phyloP scores from a whole-genome alignment of 2,888 invertebrate genomes.

The Maniola hyperantus region DNA sequence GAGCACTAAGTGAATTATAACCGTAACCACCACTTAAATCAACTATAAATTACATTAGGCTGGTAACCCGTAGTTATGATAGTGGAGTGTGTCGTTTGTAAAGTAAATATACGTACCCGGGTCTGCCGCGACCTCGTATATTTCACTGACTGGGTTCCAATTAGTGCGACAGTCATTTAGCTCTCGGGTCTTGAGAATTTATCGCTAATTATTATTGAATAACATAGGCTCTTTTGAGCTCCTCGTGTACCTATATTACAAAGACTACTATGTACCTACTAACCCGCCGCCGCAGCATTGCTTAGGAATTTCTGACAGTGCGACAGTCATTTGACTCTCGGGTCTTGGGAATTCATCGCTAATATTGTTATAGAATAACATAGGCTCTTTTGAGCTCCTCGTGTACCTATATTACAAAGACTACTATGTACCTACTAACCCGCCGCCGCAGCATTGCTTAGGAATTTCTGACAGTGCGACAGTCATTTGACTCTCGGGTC shows the following conservation, averaged over 20 bases:
- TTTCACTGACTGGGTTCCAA: slow-evolving; percentile 34
- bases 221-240: slow-evolving; percentile 13
- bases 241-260: background rate
- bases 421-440: background rate
- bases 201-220: slow-evolving; percentile 35
- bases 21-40: slow-evolving; percentile 9
- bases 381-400: slow-evolving; percentile 2
- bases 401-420: background rate
- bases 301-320: too few relatives aligned
- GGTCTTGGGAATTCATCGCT: background rate
- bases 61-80: slow-evolving; percentile 21
- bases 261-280: background rate
- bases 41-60: slow-evolving; percentile 22
- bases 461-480: too few relatives aligned
- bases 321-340: too few relatives aligned
- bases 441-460: too few relatives aligned
- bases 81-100: slow-evolving; percentile 16
- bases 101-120: slow-evolving; percentile 13
- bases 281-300: too few relatives aligned
- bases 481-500: too few relatives aligned
- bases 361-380: slow-evolving; percentile 34
- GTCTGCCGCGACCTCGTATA: slow-evolving; percentile 25
- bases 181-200: slow-evolving; percentile 29
- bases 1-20: slow-evolving; percentile 10
- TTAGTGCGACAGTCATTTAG: slow-evolving; percentile 37